These are phyloP conservation scores for Alcedo quadribrachys DNA, from an alignment of 2,797 vertebrate genomes.

Conservation along the genomic window DNA sequence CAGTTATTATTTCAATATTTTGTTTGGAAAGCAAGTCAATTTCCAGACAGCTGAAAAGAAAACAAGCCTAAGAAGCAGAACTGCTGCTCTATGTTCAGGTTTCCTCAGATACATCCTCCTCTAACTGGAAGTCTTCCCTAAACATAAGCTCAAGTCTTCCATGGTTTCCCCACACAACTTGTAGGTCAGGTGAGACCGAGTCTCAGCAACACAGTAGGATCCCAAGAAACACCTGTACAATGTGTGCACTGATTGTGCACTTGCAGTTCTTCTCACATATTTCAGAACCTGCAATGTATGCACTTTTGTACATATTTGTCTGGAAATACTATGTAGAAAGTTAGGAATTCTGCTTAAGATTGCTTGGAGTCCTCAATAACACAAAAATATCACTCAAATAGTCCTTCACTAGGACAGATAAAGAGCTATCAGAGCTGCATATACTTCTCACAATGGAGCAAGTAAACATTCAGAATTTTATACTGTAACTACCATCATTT, in stretches of 20 bases:
- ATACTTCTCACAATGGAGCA: background rate
- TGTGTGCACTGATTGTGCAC: too few relatives aligned
- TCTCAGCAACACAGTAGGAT: background rate
- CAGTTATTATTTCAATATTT: background rate
- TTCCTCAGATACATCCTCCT: background rate
- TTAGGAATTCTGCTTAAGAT: background rate
- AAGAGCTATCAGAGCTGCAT: background rate
- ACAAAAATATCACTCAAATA: background rate
- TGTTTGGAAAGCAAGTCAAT: background rate
- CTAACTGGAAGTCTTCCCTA: background rate
- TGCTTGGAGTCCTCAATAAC: background rate
- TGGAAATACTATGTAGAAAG: background rate
- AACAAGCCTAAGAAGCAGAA: background rate
- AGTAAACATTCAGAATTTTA: background rate
- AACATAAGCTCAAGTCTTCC: background rate
- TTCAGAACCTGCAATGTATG: background rate
- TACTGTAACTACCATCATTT: fast-evolving
- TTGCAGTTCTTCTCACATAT: background rate
- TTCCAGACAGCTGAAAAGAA: background rate
- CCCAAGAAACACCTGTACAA: background rate
- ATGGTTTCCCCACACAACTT: background rate
- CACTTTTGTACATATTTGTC: background rate
- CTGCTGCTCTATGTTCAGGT: background rate
- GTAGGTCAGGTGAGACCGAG: background rate
- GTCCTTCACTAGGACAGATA: background rate